Evolutionary conservation across 2,797 vertebrate species (phyloP), one percentile per base, ranked within the genome.

Genomic region (Alfaro cultratus): DNA sequence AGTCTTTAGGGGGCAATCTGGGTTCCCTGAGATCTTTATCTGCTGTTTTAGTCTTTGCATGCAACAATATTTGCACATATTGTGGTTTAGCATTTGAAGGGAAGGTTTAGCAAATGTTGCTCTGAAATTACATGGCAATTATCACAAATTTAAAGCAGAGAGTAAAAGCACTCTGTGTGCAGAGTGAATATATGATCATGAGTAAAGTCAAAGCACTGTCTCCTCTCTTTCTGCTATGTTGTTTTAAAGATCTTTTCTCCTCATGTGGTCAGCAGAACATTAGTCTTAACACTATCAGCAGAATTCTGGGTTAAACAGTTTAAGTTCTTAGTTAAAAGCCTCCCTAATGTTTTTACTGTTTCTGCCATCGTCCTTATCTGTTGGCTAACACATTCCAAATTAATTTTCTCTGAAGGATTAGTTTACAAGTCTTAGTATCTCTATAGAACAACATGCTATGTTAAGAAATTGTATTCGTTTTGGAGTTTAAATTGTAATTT

Each of bases 1-100:
- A 47, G 71, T 79, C 13, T 73, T 85, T 71, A 81, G 26, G 49
- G 79, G 51, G 57, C 72, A 45, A 64, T 79, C 72, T 82, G 73
- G 74, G 41, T 73, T 86, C 76, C 68, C 31, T 68, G n/a, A 81
- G 62, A 73, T 13, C 11, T 53, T 74, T 80, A 21, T 67, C 26
- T 77, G 39, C 36, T 73, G 6, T 79, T 83, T 57, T 31, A 47
- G 46, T 79, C 23, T 26, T 9, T 57, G 15, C 23, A 16, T 43
- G 39, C 15, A 45, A 16, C 12, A 12, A 60, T 75, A 34, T 75
- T 60, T 60, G 15, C 36, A 45, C n/a, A 41, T 45, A 21, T 11
- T 75, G 49, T 75, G 16, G 26, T 15, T 29, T 31, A 18, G 5
- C 26, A 45, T 71, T 71, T n/a, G 41, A 45, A n/a, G 23, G 6